These are phyloP conservation scores for Ophioninae sp. DNA, from an alignment of 2,888 invertebrate genomes.

Conservation along the genomic window DNA sequence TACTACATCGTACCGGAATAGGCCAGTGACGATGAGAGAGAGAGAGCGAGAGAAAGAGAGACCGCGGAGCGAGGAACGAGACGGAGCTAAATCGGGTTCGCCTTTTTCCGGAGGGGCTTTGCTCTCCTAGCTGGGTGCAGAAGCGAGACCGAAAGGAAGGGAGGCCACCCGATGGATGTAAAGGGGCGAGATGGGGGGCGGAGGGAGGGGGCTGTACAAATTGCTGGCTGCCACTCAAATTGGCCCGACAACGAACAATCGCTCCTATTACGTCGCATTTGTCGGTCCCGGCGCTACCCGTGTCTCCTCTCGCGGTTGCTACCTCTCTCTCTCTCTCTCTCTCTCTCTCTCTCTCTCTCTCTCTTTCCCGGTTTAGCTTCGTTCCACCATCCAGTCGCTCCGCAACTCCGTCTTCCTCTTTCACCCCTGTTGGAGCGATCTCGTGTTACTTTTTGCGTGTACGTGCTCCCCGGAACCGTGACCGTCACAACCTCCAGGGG, in stretches of 20 bases:
- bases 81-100: conserved; percentile 66
- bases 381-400: conserved; percentile 20
- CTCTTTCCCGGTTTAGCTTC: conserved; percentile 61
- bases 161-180: conserved; percentile 51
- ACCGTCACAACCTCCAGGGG: conserved; percentile 50
- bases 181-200: conserved; percentile 26
- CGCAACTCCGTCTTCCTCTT: conserved; percentile 31
- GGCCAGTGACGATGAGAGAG: conserved; percentile 5
- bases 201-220: conserved; percentile 70
- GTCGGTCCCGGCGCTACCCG: conserved; percentile 72
- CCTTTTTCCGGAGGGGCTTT: conserved; percentile 72
- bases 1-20: conserved; percentile 35
- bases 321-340: conserved; percentile 62
- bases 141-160: conserved; percentile 49
- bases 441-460: conserved; percentile 65
- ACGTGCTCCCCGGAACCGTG: conserved; percentile 55
- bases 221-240: conserved; percentile 80
- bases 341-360: conserved; percentile 43
- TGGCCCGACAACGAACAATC: conserved; percentile 80
- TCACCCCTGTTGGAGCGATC: conserved; percentile 54
- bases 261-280: conserved; percentile 79
- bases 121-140: conserved; percentile 52
- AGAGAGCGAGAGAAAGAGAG: conserved; percentile 55
- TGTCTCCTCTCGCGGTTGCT: conserved; percentile 56
- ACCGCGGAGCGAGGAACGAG: conserved; percentile 53